Conservation (phyloP, 2,113 vertebrate genomes). For the Cyphomyrus plagiostoma region DNA sequence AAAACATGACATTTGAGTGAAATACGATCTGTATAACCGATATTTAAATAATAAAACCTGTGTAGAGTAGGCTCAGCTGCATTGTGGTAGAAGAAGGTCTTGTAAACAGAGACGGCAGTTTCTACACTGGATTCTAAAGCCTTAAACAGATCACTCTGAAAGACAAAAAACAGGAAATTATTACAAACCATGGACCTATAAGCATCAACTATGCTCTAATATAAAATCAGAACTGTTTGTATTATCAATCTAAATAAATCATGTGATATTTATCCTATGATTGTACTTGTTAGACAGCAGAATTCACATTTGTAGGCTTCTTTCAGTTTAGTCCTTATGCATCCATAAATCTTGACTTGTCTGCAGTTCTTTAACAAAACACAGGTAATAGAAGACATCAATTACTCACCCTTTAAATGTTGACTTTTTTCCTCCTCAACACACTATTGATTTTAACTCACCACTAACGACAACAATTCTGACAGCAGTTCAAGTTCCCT, state of each 20-base stretch:
- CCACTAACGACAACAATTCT: background rate
- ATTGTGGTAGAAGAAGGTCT: background rate
- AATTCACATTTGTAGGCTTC: background rate
- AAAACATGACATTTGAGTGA: background rate
- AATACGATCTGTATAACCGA: background rate
- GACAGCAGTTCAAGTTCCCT: background rate
- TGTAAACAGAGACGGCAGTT: background rate
- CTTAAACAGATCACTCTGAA: background rate
- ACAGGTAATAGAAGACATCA: background rate
- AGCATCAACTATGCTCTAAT: background rate
- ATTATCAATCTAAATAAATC: background rate
- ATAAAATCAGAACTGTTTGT: background rate
- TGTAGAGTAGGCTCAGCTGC: background rate
- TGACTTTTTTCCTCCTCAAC: conserved; percentile 4
- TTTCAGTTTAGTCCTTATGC: background rate
- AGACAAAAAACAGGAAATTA: background rate
- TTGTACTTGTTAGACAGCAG: background rate
- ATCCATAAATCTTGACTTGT: conserved; percentile 2
- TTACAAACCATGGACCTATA: background rate
- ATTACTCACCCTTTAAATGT: conserved; percentile 4
- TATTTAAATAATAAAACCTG: background rate
- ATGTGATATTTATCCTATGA: background rate
- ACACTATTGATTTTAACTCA: background rate
- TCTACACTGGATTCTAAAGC: background rate
- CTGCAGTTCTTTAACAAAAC: background rate